phyloP scores from a whole-genome alignment of 1,140 invertebrate genomes.

The Trialeurodes vaporariorum region DNA sequence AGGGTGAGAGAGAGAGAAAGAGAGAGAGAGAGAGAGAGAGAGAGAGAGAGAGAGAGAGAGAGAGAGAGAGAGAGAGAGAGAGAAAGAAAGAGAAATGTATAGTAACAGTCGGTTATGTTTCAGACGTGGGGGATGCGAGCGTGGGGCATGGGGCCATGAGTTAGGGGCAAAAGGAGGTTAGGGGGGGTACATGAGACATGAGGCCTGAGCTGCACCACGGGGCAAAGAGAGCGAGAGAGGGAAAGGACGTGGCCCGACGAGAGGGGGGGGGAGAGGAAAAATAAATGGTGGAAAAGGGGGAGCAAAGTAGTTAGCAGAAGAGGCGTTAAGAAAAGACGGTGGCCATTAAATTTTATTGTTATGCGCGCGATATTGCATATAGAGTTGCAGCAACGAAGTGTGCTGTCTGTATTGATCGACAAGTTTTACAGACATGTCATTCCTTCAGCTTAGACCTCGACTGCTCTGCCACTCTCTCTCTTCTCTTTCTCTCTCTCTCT shows the following conservation, averaged over 20 bases:
- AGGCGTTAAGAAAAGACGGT: background rate
- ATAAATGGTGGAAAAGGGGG: background rate
- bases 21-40: too few relatives aligned
- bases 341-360: constrained; percentile 1
- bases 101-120: background rate
- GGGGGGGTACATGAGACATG: too few relatives aligned
- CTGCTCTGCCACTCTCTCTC: background rate
- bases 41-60: background rate
- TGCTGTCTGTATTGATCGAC: background rate
- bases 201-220: too few relatives aligned
- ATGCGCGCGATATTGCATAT: background rate
- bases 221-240: too few relatives aligned
- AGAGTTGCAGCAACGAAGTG: background rate
- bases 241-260: too few relatives aligned
- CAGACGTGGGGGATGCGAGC: background rate
- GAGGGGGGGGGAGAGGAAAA: background rate
- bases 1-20: background rate
- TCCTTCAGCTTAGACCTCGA: background rate
- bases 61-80: background rate
- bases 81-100: too few relatives aligned
- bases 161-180: too few relatives aligned
- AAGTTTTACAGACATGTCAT: background rate
- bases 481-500: background rate
- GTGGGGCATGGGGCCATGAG: background rate
- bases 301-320: background rate